These are phyloP conservation scores for Phalacrocorax carbo DNA, from an alignment of 2,113 vertebrate species.

Conservation along the genomic window DNA sequence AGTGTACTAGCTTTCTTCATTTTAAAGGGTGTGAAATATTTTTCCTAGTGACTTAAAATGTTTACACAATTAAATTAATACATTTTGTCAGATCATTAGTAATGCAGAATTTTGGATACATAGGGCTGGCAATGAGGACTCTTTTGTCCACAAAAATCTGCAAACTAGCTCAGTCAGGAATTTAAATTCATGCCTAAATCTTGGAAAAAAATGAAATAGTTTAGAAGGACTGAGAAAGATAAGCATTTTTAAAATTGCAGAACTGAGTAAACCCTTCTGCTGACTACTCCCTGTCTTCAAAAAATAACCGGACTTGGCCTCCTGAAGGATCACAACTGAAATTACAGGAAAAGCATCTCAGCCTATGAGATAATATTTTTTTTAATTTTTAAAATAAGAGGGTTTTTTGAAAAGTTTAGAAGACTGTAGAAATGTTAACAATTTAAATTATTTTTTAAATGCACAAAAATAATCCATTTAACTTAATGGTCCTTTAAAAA, in stretches of 20 bases:
- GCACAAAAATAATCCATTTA: background rate
- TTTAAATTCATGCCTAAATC: background rate
- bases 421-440: background rate
- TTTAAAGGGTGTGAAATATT: background rate
- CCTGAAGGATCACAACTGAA: background rate
- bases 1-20: background rate
- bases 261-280: background rate
- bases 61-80: background rate
- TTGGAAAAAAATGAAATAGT: background rate
- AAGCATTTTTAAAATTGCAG: background rate
- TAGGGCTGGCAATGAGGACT: background rate
- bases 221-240: background rate
- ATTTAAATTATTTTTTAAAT: background rate
- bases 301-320: background rate
- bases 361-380: background rate
- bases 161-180: background rate
- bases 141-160: background rate
- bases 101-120: background rate
- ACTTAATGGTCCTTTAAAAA: background rate
- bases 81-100: background rate
- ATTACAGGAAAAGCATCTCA: background rate
- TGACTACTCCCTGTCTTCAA: background rate
- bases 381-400: background rate
- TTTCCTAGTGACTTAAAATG: background rate
- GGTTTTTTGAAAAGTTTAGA: fast-evolving